Base-by-base conservation (phyloP, 1,140 invertebrate genomes). In the Galendromus occidentalis region DNA sequence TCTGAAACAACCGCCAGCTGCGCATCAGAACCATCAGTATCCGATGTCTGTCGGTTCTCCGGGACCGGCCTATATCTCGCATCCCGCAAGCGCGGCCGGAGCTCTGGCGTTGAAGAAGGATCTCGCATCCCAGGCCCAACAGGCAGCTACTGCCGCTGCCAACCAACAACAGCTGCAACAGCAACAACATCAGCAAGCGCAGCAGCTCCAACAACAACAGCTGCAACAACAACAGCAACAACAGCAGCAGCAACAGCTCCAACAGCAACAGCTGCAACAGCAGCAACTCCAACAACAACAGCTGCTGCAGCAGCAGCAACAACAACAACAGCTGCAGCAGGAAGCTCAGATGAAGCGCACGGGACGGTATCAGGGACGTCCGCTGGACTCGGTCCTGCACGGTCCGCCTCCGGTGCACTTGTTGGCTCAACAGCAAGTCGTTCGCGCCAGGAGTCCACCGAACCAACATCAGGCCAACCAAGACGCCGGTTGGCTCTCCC, bases 401-500 rank as follows among this genome's bases (percentile, higher is more conserved):
- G 67, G 65, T 5, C 70, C 70, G 25, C 70, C 71, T 22, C 68
- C 69, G 17, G 70, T 69, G 12, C 69, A 71, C 65, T 66, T 67
- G 42, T 66, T 69, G 39, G 66, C 67, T 22, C 68, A 69, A 33
- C 66, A 55, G 20, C 41, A 67, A 20, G 69, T 67, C 20, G 44
- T 44, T 29, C 68, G 68, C 29, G 65, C 67, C 1, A 76, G 80
- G 20, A 73, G 76, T 65, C 78, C 80, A 20, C 80, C 79, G 63
- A 76, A 80, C 44, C 80, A 80, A 70, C 79, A 80, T 1, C 78
- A 80, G 39, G 85, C 51, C n/a, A 59, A 25, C 9, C 25, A 33
- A 29, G 51, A 59, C 25, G 51, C 33, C 14, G 14, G 12, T 29
- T 29, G 25, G 51, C 51, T 59, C 22, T 59, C 51, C 9, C 82